Conservation (phyloP, 2,888 invertebrate species). For the Mesochorus sp. region DNA sequence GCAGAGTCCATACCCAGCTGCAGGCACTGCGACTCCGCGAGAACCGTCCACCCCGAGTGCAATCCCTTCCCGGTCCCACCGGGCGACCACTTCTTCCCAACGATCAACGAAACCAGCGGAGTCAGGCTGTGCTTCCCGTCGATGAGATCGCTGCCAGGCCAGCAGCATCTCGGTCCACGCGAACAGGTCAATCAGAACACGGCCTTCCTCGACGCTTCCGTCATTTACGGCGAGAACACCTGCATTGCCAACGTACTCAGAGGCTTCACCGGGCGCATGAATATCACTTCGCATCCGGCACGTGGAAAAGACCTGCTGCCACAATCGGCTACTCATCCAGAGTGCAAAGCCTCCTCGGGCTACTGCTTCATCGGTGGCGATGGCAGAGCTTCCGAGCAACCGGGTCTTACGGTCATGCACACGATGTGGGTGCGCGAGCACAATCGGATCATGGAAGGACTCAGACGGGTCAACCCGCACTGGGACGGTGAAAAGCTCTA, state of each 20-base stretch:
- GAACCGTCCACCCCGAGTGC: slow-evolving; percentile 96
- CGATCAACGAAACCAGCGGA: slow-evolving; percentile 92
- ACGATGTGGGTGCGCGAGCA: slow-evolving; percentile 95
- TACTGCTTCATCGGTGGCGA: slow-evolving; percentile 95
- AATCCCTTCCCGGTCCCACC: slow-evolving; percentile 95
- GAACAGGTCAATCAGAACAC: slow-evolving; percentile 98
- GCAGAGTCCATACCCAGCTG: slow-evolving; percentile 95
- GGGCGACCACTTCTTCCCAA: slow-evolving; percentile 95
- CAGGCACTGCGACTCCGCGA: slow-evolving; percentile 92
- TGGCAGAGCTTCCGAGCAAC: slow-evolving; percentile 95
- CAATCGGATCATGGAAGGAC: slow-evolving; percentile 91
- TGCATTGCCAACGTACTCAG: slow-evolving; percentile 91
- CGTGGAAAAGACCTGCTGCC: slow-evolving; percentile 92
- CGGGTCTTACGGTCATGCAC: slow-evolving; percentile 93
- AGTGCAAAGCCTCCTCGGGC: slow-evolving; percentile 93
- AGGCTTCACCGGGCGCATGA: slow-evolving; percentile 91
- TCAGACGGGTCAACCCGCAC: slow-evolving; percentile 92
- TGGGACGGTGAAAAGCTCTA: slow-evolving; percentile 95
- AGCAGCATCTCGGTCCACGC: slow-evolving; percentile 92
- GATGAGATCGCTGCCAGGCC: slow-evolving; percentile 96
- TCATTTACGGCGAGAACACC: slow-evolving; percentile 94
- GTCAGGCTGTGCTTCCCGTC: slow-evolving; percentile 95
- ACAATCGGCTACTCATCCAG: slow-evolving; percentile 90
- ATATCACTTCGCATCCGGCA: slow-evolving; percentile 89
- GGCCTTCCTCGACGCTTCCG: slow-evolving; percentile 93